Conservation (phyloP, 2,888 invertebrate genomes). For the Orthonevra nobilis region DNA sequence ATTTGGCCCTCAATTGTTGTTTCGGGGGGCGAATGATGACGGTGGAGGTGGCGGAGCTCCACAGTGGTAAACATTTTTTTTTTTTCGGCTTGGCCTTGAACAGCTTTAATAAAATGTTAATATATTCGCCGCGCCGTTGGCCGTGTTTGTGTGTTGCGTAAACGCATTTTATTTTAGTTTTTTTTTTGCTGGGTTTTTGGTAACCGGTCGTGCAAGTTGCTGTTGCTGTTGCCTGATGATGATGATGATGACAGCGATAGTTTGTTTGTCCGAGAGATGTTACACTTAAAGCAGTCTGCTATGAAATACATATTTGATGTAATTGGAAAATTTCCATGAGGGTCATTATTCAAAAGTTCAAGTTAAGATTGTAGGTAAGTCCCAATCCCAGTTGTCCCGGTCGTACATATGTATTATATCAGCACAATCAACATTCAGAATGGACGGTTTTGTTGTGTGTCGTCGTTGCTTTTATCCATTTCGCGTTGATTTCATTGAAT, state of each 20-base stretch:
- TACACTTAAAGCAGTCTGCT: neutral
- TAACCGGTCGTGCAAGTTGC: constrained; percentile 60
- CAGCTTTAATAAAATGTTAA: constrained; percentile 63
- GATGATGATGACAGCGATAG: constrained; percentile 21
- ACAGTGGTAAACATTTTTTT: constrained; percentile 63
- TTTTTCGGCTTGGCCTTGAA: constrained; percentile 70
- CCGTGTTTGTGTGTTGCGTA: constrained; percentile 53
- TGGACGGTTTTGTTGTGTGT: constrained; percentile 8
- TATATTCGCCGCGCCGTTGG: constrained; percentile 53
- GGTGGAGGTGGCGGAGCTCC: constrained; percentile 19
- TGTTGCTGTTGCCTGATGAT: constrained; percentile 19
- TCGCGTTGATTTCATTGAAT: constrained; percentile 66
- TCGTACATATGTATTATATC: too few species aligned
- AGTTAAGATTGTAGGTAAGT: too few species aligned
- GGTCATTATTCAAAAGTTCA: too few species aligned
- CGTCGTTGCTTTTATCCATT: constrained; percentile 53
- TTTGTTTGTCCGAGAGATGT: too few species aligned
- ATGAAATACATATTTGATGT: neutral
- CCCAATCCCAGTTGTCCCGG: neutral
- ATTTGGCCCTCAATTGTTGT: too few species aligned
- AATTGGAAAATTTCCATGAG: too few species aligned
- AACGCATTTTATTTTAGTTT: constrained; percentile 44
- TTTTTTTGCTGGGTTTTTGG: too few species aligned
- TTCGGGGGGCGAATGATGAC: neutral
- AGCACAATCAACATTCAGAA: constrained; percentile 30